Evolutionary conservation across 2,888 invertebrate genomes (phyloP).

Genomic region (Scaptomyza tumidula): DNA sequence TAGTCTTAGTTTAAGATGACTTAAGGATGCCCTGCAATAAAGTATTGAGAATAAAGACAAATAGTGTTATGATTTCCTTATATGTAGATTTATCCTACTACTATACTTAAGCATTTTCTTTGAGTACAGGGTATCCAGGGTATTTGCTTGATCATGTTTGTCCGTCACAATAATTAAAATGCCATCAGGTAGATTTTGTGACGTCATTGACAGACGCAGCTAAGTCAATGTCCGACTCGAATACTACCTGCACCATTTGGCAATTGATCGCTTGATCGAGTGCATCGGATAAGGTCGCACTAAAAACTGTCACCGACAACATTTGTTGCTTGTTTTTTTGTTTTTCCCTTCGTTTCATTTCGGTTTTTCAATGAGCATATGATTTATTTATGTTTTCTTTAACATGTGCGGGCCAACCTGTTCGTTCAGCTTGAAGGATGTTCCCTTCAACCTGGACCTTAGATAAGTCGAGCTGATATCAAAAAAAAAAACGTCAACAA

Average conservation of each 20-base stretch:
- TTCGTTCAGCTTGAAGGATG: neutral
- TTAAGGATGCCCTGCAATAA: neutral
- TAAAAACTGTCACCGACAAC: constrained; percentile 46
- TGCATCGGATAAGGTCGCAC: constrained; percentile 35
- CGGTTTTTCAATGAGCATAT: constrained; percentile 39
- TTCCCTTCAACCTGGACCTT: constrained; percentile 25
- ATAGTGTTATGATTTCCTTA: no score
- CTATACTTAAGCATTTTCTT: neutral
- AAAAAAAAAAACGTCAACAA: neutral
- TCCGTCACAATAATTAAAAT: constrained; percentile 79
- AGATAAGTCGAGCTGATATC: constrained; percentile 35
- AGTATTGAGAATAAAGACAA: no score
- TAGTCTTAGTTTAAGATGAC: neutral
- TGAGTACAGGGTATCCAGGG: neutral
- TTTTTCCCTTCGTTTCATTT: neutral
- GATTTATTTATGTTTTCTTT: constrained; percentile 42
- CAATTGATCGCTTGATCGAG: constrained; percentile 50
- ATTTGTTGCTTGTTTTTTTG: constrained; percentile 1
- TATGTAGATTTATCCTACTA: neutral
- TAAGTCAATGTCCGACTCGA: constrained; percentile 28
- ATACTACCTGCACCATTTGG: constrained; percentile 42
- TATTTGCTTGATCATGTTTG: no score
- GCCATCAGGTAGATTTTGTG: constrained; percentile 69
- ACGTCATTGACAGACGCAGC: constrained; percentile 43
- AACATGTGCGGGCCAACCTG: constrained; percentile 31